Percentiles rank a stretch among this genome's conserved stretches.
These are phyloP conservation scores for Penelope pileata DNA, from an alignment of 2,113 vertebrate species.

Conservation along the genomic window DNA sequence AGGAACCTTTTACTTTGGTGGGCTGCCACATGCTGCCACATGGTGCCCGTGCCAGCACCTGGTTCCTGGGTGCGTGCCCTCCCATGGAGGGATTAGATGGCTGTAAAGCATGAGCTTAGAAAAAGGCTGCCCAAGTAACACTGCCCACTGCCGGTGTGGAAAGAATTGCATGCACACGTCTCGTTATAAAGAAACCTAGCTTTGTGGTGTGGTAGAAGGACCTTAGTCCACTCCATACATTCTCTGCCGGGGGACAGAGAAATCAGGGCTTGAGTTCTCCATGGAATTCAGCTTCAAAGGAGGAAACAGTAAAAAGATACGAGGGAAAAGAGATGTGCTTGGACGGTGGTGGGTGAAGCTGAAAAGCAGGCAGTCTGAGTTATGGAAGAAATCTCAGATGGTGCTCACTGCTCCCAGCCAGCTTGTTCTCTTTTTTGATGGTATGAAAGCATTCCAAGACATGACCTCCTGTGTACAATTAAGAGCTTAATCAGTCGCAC, in stretches of 20 bases:
- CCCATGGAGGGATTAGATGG: not conserved
- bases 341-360: not conserved
- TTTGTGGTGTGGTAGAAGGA: not conserved
- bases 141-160: not conserved
- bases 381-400: constrained; percentile 11
- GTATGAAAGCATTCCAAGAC: constrained; percentile 19
- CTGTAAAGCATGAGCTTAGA: not conserved
- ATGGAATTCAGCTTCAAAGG: not conserved
- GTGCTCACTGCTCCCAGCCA: constrained; percentile 11
- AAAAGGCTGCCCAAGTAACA: not conserved
- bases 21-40: not conserved
- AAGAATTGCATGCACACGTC: not conserved
- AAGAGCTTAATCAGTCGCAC: constrained; percentile 15
- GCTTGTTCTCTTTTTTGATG: constrained; percentile 4
- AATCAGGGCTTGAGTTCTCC: not conserved
- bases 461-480: not conserved
- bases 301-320: not conserved
- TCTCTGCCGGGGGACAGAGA: not conserved
- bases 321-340: not conserved
- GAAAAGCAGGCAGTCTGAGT: not conserved
- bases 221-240: not conserved
- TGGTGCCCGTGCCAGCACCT: not conserved
- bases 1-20: not conserved
- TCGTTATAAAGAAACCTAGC: not conserved
- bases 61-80: not conserved